These are phyloP conservation scores for Julus scandinavius DNA, from an alignment of 2,888 invertebrate species.

Conservation along the genomic window DNA sequence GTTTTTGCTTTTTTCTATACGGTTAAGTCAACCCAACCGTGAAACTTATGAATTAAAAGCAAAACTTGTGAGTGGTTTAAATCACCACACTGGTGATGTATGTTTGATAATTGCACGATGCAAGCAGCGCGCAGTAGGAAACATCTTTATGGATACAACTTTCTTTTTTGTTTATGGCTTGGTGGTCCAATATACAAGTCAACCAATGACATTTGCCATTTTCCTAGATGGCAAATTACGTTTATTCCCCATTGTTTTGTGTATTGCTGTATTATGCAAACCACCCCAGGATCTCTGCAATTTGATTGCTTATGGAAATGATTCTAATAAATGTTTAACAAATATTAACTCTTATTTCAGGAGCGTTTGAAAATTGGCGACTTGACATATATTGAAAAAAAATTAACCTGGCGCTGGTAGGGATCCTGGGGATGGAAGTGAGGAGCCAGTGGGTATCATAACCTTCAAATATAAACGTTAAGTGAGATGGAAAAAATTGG, in stretches of 20 bases:
- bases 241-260: slow-evolving; percentile 4
- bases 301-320: slow-evolving; percentile 43
- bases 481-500: background rate
- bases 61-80: background rate
- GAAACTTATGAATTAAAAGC: background rate
- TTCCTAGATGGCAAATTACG: slow-evolving; percentile 18
- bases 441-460: slow-evolving; percentile 15
- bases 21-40: no score
- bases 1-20: background rate
- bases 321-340: slow-evolving; percentile 43
- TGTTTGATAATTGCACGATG: background rate
- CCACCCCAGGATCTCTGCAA: background rate
- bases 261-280: background rate
- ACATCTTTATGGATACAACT: slow-evolving; percentile 25
- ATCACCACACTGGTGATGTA: background rate
- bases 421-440: slow-evolving; percentile 21
- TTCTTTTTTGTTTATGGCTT: slow-evolving; percentile 5
- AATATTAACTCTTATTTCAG: slow-evolving; percentile 20
- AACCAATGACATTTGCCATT: background rate
- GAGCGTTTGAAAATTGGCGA: background rate
- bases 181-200: background rate
- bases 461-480: slow-evolving; percentile 1
- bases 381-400: background rate
- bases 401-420: background rate
- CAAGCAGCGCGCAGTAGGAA: slow-evolving; percentile 1